A percentile compares a stretch with the other conserved stretches of the same genome.
Evolutionary conservation across 2,113 vertebrate species (phyloP).

Genomic region (Lampris incognitus): DNA sequence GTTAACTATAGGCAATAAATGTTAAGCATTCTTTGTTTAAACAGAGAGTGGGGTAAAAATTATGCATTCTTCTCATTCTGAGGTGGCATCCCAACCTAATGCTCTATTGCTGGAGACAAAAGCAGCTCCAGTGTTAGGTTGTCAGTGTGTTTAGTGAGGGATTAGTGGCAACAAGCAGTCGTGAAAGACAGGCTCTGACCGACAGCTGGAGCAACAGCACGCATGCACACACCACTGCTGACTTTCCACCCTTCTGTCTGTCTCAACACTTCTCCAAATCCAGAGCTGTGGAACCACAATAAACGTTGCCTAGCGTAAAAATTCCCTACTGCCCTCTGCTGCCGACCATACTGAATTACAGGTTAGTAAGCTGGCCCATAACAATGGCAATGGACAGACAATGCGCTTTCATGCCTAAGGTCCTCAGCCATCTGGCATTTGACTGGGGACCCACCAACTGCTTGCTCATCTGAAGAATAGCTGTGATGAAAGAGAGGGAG

Average conservation of each 20-base stretch:
- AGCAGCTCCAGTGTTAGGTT: neutral
- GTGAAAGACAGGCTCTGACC: neutral
- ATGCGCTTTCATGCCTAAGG: conserved; percentile 40
- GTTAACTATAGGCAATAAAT: neutral
- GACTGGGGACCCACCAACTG: conserved; percentile 52
- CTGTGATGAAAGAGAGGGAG: conserved; percentile 51
- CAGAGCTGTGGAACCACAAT: neutral
- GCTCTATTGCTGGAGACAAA: neutral
- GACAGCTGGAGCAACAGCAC: neutral
- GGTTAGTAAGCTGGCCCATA: neutral
- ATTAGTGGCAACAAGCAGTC: neutral
- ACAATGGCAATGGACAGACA: conserved; percentile 52
- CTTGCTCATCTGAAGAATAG: conserved; percentile 55
- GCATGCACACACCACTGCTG: neutral
- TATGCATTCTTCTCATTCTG: neutral
- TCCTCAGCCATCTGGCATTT: conserved; percentile 68
- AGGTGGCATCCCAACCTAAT: neutral
- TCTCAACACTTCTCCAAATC: neutral
- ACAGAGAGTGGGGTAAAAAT: neutral
- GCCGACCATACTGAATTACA: conserved; percentile 56
- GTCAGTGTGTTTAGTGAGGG: neutral
- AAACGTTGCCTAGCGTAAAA: conserved; percentile 32
- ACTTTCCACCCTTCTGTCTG: neutral
- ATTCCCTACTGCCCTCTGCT: conserved; percentile 81
- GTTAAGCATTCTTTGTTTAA: neutral